Percentiles rank a stretch among this genome's conserved stretches.
Evolutionary conservation across 2,888 invertebrate species (phyloP).

Genomic region (Sinopyrophorus schimmeli): DNA sequence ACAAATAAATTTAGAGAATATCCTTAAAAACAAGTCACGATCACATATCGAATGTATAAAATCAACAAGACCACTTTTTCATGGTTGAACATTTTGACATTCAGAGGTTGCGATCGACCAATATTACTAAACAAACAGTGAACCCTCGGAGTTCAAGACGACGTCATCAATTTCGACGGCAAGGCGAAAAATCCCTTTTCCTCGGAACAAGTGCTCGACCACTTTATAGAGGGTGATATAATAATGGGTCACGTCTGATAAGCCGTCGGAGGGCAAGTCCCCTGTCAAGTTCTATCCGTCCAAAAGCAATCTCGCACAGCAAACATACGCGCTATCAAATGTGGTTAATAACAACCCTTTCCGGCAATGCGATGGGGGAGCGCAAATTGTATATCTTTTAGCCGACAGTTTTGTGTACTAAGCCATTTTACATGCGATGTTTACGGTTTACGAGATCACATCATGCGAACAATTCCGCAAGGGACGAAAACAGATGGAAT

Average conservation of each 20-base stretch:
- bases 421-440: constrained; percentile 48
- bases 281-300: constrained; percentile 23
- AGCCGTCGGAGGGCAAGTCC: constrained; percentile 29
- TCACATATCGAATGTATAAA: too few species aligned
- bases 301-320: constrained; percentile 28
- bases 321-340: constrained; percentile 31
- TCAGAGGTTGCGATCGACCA: constrained; percentile 5
- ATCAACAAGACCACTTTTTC: too few species aligned
- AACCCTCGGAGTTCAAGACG: constrained; percentile 15
- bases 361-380: constrained; percentile 36
- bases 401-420: constrained; percentile 45
- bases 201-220: constrained; percentile 26
- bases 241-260: constrained; percentile 31
- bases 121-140: constrained; percentile 15
- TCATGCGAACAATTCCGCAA: constrained; percentile 35
- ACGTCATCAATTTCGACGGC: constrained; percentile 17
- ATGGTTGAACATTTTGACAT: too few species aligned
- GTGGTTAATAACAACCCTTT: constrained; percentile 31
- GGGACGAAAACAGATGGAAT: constrained; percentile 40
- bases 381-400: constrained; percentile 44
- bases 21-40: too few species aligned
- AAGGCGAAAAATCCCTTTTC: constrained; percentile 17
- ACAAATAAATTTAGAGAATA: too few species aligned
- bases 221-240: constrained; percentile 30
- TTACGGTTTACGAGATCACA: constrained; percentile 46